These are phyloP conservation scores for Choristoneura fumiferana DNA, from an alignment of 1,140 invertebrate genomes.

Conservation along the genomic window DNA sequence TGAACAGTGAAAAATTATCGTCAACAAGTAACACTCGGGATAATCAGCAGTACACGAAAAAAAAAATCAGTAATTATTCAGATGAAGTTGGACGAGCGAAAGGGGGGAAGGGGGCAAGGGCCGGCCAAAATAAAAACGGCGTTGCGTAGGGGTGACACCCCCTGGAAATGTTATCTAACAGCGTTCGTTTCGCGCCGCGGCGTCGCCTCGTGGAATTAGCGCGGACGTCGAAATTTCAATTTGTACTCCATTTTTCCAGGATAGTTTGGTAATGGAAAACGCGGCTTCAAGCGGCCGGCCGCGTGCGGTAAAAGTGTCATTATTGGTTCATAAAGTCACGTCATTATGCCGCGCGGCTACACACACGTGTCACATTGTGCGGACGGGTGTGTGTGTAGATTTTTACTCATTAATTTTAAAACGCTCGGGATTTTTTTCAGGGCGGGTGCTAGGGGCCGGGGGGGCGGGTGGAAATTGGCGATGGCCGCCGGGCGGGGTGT, in stretches of 20 bases:
- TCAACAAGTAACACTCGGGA: constrained; percentile 77
- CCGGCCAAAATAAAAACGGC: constrained; percentile 77
- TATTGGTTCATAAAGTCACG: constrained; percentile 37
- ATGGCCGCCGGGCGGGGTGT: constrained; percentile 75
- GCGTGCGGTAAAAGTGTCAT: constrained; percentile 55
- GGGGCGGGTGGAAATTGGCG: constrained; percentile 74
- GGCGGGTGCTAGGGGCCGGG: constrained; percentile 68
- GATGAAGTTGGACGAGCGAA: constrained; percentile 76
- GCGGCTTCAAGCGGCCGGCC: not conserved
- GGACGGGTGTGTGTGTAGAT: constrained; percentile 71
- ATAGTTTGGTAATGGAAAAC: constrained; percentile 69
- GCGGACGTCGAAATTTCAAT: constrained; percentile 70
- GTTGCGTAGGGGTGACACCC: constrained; percentile 75
- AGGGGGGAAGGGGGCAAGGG: constrained; percentile 73
- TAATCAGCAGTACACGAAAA: constrained; percentile 77
- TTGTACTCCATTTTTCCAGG: constrained; percentile 67
- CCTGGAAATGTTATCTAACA: constrained; percentile 78
- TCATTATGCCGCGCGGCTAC: constrained; percentile 35
- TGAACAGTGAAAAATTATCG: constrained; percentile 70
- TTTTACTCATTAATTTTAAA: constrained; percentile 81
- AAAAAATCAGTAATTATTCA: constrained; percentile 79
- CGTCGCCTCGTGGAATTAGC: constrained; percentile 69
- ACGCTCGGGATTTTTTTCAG: constrained; percentile 79
- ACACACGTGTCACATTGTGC: constrained; percentile 57
- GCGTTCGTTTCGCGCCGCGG: constrained; percentile 65